Base-by-base conservation (phyloP, 2,888 invertebrate genomes). In the Brachyptera putata region DNA sequence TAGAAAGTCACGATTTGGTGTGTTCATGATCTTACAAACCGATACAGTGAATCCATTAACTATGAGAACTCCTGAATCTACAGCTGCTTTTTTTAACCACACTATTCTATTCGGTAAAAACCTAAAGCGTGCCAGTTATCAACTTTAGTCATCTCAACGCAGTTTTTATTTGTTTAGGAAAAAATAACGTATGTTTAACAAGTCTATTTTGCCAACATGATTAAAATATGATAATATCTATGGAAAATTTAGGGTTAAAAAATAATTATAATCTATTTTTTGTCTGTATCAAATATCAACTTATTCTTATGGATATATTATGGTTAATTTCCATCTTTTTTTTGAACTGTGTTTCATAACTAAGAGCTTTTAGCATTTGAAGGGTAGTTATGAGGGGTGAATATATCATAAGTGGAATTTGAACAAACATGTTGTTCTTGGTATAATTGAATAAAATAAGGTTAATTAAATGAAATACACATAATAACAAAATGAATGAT, bases 131-230 rank as follows among this genome's bases (percentile, higher is more conserved):
- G n/a, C n/a, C n/a, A n/a, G n/a, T 21, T 43, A 43, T 43, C 43
- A 18, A 14, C 16, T 21, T 4, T n/a, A 43, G 43, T 4, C 39
- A 16, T 16, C 14, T n/a, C 4, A 11, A 11, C 16, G 43, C 16
- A 43, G 7, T 43, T 16, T 43, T 16, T 21, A n/a, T 18, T 43
- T 43, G n/a, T 16, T 18, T 30, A 30, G 22, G n/a, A n/a, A n/a
- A 56, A 48, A 56, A 55, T 41, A 50, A 63, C 57, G 63, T 60
- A 60, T 63, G 60, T 60, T 18, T 60, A 63, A 63, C 63, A 63
- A 63, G 63, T 63, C 58, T 63, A 63, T 63, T 63, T 60, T 63
- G 60, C 48, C 60, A 63, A 56, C 58, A 58, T 43, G 16, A 43
- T 43, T 43, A 43, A 43, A 43, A 43, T 43, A 18, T 18, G 43